Evolutionary conservation across 2,113 vertebrate species (phyloP), one percentile per base, ranked within the genome.

Genomic region (Conger conger): DNA sequence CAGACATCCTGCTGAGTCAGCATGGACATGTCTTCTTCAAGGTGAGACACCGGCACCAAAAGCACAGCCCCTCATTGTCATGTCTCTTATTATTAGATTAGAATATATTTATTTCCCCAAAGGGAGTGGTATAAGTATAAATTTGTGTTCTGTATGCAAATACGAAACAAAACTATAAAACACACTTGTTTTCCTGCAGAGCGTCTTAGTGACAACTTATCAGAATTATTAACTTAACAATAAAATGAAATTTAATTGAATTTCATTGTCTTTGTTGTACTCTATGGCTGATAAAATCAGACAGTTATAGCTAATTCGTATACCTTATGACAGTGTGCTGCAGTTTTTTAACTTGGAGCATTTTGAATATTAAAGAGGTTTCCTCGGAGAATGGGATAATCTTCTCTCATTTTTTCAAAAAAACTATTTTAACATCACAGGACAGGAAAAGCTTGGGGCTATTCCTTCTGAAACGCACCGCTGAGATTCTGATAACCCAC

Each of bases 1-100:
- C 95, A 0, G 95, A 95, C 81, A 85, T 85, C 85, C 93, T 95
- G 15, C 93, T 95, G 80, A 90, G 93, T 84, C 91, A 90, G 84
- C 93, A 95, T 0, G 94, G 94, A 36, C 92, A 95, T 83, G 85
- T 82, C 37, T 96, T 95, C 87, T 95, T 95, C 86, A 95, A 95
- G 93, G 94, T 95, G 83, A 89, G 88, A 35, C 0, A 3, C 45
- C 37, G 11, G 27, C 18, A 27, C 54, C 54, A 57, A 16, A 57
- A 16, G 3, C 54, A 3, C 18, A 63, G 23, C 20, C 1, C 57
- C 27, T 63, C 57, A 63, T 20, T 63, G 17, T 27, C 45, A 50
- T 50, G 18, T 63, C 4, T 27, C 7, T 27, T 27, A 23, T 63
- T 63, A 63, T 63, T 20, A 63, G 57, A 27, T 63, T 63, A 63